Base-by-base conservation (phyloP, 1,140 invertebrate genomes). In the Phortica variegata region DNA sequence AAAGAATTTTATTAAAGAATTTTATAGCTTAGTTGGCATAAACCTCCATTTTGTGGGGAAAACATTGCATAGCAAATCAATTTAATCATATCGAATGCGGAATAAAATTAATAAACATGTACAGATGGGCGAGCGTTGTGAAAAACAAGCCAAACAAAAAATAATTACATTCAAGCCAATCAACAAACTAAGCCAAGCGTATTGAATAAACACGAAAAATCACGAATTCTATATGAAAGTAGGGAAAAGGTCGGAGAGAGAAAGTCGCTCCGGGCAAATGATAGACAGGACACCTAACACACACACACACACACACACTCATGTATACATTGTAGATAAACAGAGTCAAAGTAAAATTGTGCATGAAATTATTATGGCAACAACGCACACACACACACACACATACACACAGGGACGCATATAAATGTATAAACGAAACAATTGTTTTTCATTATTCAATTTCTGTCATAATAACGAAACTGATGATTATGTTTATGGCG, bases 391-490 rank as follows among this genome's bases (percentile, higher is more conserved):
- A 59, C 33, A 65, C 47, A 49, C 63, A 63, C 63, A 34, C 32
- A 34, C 32, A 34, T n/a, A 34, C 32, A 34, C 9, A 34, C 32
- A 26, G 5, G 10, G 23, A 26, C 5, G 23, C 5, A 26, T 10
- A 26, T 26, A 26, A 26, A 26, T 26, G 23, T 10, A 26, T 6
- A 10, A 26, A 6, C 23, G 10, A 10, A 26, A 60, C 63, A 68
- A 68, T 68, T 68, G 63, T 68, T 68, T 68, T 68, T 68, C 63
- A 68, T 68, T 68, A 68, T 68, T 68, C 57, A 68, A 68, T 68
- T 68, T 68, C 60, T 68, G 60, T 60, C 52, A 58, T 68, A 60
- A 62, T 61, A 61, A 63, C 50, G 39, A 52, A 50, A 47, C 47
- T 43, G 37, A 29, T 17, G 16, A 47, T 56, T 56, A 43, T 56